A percentile compares a stretch with the other conserved stretches of the same genome.
Evolutionary conservation across 2,797 vertebrate genomes (phyloP).

Genomic region (Aphelocoma californica): DNA sequence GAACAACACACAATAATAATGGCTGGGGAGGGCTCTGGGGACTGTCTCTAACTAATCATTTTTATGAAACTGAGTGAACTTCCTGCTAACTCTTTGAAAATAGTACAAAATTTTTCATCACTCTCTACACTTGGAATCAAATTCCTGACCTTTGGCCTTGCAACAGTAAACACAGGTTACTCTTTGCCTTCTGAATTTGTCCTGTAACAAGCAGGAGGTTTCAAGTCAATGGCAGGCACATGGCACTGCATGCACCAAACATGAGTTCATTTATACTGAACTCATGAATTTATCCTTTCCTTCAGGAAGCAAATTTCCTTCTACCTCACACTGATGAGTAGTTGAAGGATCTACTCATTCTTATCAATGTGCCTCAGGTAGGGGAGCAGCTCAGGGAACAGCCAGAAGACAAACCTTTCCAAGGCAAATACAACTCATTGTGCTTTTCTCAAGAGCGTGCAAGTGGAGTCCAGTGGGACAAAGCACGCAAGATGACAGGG

Average conservation of each 20-base stretch:
- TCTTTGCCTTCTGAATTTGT: not conserved
- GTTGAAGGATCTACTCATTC: not conserved
- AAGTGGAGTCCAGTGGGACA: not conserved
- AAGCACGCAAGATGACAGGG: accelerated
- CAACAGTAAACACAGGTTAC: not conserved
- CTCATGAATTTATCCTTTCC: too few species aligned
- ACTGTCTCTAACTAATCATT: not conserved
- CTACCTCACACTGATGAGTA: not conserved
- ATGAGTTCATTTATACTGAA: not conserved
- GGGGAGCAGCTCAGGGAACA: not conserved
- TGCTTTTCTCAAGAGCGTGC: not conserved
- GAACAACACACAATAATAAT: not conserved
- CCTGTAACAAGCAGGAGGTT: not conserved
- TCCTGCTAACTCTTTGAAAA: not conserved
- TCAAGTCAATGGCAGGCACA: not conserved
- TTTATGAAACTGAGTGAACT: not conserved
- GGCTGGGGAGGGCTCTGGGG: not conserved
- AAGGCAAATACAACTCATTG: not conserved
- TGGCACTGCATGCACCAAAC: not conserved
- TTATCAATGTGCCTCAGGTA: accelerated
- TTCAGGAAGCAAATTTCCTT: not conserved
- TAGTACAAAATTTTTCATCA: not conserved
- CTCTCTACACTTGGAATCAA: not conserved
- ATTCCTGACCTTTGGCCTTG: not conserved
- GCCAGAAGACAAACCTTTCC: not conserved